These are phyloP conservation scores for Machimus rusticus DNA, from an alignment of 2,888 invertebrate species.

Conservation along the genomic window DNA sequence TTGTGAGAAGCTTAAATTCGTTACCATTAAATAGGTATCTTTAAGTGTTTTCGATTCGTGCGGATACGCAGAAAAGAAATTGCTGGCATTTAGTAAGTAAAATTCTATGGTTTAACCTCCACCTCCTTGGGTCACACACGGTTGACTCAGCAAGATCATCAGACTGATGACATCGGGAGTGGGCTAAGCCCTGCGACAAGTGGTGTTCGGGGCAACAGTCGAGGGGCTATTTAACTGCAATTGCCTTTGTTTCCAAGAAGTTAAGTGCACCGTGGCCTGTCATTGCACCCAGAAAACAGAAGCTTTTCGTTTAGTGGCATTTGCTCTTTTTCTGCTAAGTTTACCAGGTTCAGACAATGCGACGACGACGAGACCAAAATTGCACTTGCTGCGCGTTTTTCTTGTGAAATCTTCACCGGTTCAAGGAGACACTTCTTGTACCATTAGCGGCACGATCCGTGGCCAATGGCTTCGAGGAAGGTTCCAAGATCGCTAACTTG, in stretches of 20 bases:
- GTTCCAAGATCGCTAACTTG: not conserved
- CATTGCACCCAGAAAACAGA: slow-evolving; percentile 21
- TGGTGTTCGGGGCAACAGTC: not conserved
- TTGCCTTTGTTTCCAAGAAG: slow-evolving; percentile 35
- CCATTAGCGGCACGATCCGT: not conserved
- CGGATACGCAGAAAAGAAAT: not conserved
- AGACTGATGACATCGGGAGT: slow-evolving; percentile 24
- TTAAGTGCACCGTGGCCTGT: not conserved
- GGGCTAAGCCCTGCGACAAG: not conserved
- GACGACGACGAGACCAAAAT: not conserved
- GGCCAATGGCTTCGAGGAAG: not conserved
- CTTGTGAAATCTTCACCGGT: not conserved
- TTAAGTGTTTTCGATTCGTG: not conserved
- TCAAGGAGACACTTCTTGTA: not conserved
- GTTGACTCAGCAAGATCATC: slow-evolving; percentile 29
- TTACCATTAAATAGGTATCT: not conserved
- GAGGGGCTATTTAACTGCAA: slow-evolving; percentile 11
- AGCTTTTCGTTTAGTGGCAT: not conserved
- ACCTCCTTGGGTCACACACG: not conserved
- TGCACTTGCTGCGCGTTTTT: not conserved
- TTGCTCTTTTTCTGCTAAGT: not conserved
- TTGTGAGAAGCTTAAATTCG: not conserved
- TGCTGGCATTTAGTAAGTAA: not conserved
- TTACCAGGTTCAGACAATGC: not conserved
- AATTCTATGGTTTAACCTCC: not conserved